phyloP scores from a whole-genome alignment of 1,140 invertebrate genomes.

The Doryteuthis pealeii region DNA sequence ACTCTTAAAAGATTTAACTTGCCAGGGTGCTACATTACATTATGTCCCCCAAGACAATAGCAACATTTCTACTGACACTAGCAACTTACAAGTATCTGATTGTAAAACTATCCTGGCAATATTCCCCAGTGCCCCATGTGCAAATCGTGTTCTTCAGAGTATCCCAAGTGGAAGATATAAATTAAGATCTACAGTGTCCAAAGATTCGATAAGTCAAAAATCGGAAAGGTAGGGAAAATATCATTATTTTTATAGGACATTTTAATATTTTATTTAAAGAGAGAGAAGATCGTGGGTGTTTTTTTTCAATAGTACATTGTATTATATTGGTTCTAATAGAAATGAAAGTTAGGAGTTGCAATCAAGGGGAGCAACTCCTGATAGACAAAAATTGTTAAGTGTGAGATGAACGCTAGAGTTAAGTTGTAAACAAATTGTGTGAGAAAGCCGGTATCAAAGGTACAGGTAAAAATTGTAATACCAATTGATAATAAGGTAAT shows the following conservation, averaged over 20 bases:
- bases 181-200: constrained; percentile 11
- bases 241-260: constrained; percentile 12
- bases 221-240: constrained; percentile 1
- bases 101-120: constrained; percentile 14
- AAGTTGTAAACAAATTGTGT: no score
- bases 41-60: constrained; percentile 8
- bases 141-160: constrained; percentile 6
- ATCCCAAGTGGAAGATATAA: constrained; percentile 5
- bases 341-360: no score
- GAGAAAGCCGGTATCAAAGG: no score
- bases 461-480: no score
- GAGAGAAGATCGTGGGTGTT: constrained; percentile 10
- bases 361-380: no score
- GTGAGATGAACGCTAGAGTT: no score
- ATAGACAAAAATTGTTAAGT: no score
- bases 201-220: constrained; percentile 4
- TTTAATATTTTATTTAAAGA: constrained; percentile 16
- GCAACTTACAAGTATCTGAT: constrained; percentile 13
- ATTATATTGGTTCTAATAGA: no score
- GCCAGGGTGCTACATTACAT: neutral
- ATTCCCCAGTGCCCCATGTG: constrained; percentile 1
- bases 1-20: constrained; percentile 8
- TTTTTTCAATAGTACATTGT: constrained; percentile 14
- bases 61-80: neutral
- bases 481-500: no score